Evolutionary conservation across 2,113 vertebrate species (phyloP).

Genomic region (Vulpes vulpes): DNA sequence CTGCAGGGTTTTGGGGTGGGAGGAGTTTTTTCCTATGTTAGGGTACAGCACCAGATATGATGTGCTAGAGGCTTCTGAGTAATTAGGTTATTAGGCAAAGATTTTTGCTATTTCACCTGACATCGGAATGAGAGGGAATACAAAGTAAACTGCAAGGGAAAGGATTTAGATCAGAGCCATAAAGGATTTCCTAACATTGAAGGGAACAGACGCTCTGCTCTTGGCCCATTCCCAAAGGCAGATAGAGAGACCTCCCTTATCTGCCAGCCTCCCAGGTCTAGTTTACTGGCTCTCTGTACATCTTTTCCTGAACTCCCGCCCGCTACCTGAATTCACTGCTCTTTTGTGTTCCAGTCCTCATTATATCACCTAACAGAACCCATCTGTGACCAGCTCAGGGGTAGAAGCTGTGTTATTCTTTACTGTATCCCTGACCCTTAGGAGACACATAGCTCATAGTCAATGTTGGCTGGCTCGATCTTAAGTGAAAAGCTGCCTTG

Average conservation of each 20-base stretch:
- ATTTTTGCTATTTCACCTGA: slow-evolving; percentile 36
- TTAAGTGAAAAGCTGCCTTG: not conserved
- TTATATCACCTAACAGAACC: not conserved
- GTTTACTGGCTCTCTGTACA: not conserved
- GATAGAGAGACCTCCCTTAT: not conserved
- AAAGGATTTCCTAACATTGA: not conserved
- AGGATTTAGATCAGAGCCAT: not conserved
- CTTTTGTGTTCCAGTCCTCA: not conserved
- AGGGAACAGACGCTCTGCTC: not conserved
- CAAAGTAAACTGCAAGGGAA: not conserved
- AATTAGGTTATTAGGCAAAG: not conserved
- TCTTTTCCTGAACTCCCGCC: not conserved
- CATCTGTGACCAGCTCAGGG: not conserved
- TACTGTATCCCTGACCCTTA: not conserved
- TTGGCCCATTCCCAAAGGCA: slow-evolving; percentile 12
- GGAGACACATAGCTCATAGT: not conserved
- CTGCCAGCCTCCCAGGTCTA: not conserved
- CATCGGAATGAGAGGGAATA: not conserved
- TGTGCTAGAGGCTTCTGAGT: slow-evolving; percentile 5
- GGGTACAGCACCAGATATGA: not conserved
- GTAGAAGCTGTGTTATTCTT: not conserved
- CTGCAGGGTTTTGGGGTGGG: not conserved
- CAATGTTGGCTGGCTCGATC: not conserved
- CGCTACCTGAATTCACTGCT: not conserved
- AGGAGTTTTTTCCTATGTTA: not conserved